Percentiles rank a stretch among this genome's conserved stretches.
These are phyloP conservation scores for Copidosoma aretas DNA, from an alignment of 2,888 invertebrate genomes.

Conservation along the genomic window DNA sequence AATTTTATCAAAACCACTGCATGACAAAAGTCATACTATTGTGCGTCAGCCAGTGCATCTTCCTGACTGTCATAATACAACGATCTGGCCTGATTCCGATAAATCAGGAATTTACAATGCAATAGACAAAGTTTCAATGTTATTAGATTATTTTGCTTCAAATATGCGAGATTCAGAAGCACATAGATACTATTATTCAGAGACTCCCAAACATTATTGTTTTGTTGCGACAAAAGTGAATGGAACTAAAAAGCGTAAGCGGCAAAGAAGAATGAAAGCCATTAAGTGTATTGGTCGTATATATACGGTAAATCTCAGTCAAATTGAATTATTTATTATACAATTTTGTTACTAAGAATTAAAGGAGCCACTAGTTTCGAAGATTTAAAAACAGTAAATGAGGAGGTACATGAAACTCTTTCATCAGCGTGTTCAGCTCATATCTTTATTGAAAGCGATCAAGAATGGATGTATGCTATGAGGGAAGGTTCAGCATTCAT, in stretches of 20 bases:
- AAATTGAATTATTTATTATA: slow-evolving; percentile 16
- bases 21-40: slow-evolving; percentile 34
- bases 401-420: slow-evolving; percentile 41
- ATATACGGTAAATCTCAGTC: slow-evolving; percentile 13
- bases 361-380: slow-evolving; percentile 49
- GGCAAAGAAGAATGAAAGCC: background rate
- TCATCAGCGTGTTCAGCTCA: slow-evolving; percentile 17
- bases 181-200: background rate
- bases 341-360: slow-evolving; percentile 45
- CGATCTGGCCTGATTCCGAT: background rate
- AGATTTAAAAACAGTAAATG: slow-evolving; percentile 48
- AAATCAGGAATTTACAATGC: slow-evolving; percentile 18
- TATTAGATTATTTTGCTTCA: slow-evolving; percentile 33
- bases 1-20: slow-evolving; percentile 27
- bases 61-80: slow-evolving; percentile 15
- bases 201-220: slow-evolving; percentile 1
- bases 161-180: slow-evolving; percentile 33
- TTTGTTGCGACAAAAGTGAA: background rate
- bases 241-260: too few relatives aligned
- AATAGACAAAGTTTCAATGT: slow-evolving; percentile 33
- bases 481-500: slow-evolving; percentile 13
- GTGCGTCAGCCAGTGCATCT: slow-evolving; percentile 34
- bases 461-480: slow-evolving; percentile 29
- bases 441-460: slow-evolving; percentile 34
- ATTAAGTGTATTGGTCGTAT: slow-evolving; percentile 10